phyloP scores from a whole-genome alignment of 2,888 invertebrate species.

The Campoplex capitator region DNA sequence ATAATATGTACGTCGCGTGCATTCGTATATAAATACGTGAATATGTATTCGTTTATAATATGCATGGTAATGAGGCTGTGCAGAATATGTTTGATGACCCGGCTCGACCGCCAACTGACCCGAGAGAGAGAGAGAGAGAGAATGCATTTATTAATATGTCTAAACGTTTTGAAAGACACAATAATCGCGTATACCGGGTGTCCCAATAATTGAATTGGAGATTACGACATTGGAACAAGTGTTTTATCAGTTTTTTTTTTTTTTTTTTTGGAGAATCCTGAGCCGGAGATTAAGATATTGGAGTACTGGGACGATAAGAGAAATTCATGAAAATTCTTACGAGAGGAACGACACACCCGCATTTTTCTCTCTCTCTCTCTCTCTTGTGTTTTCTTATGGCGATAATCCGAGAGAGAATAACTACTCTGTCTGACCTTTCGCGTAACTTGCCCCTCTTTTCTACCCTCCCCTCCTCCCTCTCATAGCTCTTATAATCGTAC shows the following conservation, averaged over 20 bases:
- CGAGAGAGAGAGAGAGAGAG: not conserved
- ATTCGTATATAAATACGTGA: not conserved
- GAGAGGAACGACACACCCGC: conserved; percentile 57
- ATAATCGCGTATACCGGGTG: not conserved
- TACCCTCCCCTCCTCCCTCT: not conserved
- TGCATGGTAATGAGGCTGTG: conserved; percentile 57
- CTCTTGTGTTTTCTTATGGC: not conserved
- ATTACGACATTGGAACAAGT: not conserved
- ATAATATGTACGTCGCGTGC: conserved; percentile 31
- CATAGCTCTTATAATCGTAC: not conserved
- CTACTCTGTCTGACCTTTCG: conserved; percentile 62
- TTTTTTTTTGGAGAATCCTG: not conserved
- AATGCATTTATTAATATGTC: conserved; percentile 17
- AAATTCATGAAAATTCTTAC: conserved; percentile 1
- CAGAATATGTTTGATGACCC: conserved; percentile 51
- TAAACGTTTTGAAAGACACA: conserved; percentile 26
- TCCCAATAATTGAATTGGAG: not conserved
- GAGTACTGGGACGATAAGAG: not conserved
- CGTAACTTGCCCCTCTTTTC: conserved; percentile 40
- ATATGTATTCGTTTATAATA: conserved; percentile 13
- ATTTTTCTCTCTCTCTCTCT: conserved; percentile 24
- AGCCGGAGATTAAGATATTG: not conserved
- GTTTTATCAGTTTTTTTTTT: not conserved
- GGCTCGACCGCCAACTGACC: conserved; percentile 43
- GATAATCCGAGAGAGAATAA: conserved; percentile 57